Percentiles rank a stretch among this genome's conserved stretches.
Evolutionary conservation across 2,113 vertebrate species (phyloP).

Genomic region (Heterocephalus glaber): DNA sequence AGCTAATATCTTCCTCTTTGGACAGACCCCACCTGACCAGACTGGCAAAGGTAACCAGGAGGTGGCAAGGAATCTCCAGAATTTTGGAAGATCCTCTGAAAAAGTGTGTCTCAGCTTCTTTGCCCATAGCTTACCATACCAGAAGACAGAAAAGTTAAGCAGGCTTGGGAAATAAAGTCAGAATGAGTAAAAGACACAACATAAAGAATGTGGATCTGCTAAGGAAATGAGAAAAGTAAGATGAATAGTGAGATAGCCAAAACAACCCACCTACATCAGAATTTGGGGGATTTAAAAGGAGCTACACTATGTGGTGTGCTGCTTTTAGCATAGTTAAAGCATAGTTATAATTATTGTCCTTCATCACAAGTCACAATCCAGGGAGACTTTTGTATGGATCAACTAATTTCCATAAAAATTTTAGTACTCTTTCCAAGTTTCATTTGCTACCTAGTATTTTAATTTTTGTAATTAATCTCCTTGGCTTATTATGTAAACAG

Average conservation of each 20-base stretch:
- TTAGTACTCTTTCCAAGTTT: background rate
- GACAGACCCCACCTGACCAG: background rate
- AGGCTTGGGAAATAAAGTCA: background rate
- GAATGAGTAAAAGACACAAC: background rate
- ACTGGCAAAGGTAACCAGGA: background rate
- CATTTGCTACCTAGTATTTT: background rate
- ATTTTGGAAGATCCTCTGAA: background rate
- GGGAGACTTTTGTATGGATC: background rate
- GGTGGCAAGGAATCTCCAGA: fast-evolving
- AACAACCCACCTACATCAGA: background rate
- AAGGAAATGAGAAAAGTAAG: background rate
- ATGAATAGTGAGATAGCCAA: background rate
- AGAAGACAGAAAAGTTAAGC: background rate
- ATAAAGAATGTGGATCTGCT: background rate
- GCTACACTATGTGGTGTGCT: fast-evolving
- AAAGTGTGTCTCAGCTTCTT: background rate
- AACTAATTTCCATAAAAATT: background rate
- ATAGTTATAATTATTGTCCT: background rate
- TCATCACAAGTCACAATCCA: background rate
- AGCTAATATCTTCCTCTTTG: background rate
- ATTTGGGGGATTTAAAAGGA: background rate
- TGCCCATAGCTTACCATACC: background rate
- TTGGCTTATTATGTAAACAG: background rate
- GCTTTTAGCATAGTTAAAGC: background rate
- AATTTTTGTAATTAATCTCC: background rate